A percentile compares a stretch with the other conserved stretches of the same genome.
Evolutionary conservation across 2,797 vertebrate genomes (phyloP).

Genomic region (Luscinia megarhynchos): DNA sequence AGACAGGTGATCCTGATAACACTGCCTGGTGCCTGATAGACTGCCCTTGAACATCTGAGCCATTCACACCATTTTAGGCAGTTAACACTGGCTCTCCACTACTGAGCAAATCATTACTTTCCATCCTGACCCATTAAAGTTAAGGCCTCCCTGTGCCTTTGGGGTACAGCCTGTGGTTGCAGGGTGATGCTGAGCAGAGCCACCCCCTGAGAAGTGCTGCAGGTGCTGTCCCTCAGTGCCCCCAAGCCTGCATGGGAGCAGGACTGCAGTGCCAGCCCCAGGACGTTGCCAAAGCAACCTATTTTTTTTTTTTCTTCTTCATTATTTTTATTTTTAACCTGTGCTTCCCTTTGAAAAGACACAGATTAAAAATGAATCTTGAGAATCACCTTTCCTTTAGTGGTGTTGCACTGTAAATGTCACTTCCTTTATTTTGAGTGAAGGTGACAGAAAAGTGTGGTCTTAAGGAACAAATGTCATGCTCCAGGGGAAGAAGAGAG

Average conservation of each 20-base stretch:
- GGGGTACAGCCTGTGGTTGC: background rate
- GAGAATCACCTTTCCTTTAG: constrained; percentile 32
- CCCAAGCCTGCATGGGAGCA: background rate
- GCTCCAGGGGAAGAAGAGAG: background rate
- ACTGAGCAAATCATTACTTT: constrained; percentile 68
- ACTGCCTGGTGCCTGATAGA: constrained; percentile 67
- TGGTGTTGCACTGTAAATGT: constrained; percentile 16
- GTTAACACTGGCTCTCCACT: constrained; percentile 58
- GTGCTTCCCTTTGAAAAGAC: constrained; percentile 33
- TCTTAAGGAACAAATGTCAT: constrained; percentile 10
- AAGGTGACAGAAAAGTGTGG: constrained; percentile 34
- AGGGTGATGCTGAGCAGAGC: constrained; percentile 39
- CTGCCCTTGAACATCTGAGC: constrained; percentile 59
- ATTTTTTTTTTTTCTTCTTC: background rate
- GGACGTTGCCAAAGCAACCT: constrained; percentile 52
- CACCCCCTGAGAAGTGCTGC: constrained; percentile 39
- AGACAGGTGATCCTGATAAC: constrained; percentile 70
- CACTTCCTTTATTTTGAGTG: constrained; percentile 43
- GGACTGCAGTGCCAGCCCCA: background rate
- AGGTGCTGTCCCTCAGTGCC: background rate
- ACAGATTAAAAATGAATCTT: constrained; percentile 48
- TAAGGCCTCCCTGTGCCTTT: constrained; percentile 39
- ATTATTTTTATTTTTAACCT: constrained; percentile 20
- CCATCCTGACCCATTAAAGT: constrained; percentile 55
- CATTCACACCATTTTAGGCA: constrained; percentile 66